phyloP scores from a whole-genome alignment of 2,113 vertebrate genomes.

The Cisticola juncidis region DNA sequence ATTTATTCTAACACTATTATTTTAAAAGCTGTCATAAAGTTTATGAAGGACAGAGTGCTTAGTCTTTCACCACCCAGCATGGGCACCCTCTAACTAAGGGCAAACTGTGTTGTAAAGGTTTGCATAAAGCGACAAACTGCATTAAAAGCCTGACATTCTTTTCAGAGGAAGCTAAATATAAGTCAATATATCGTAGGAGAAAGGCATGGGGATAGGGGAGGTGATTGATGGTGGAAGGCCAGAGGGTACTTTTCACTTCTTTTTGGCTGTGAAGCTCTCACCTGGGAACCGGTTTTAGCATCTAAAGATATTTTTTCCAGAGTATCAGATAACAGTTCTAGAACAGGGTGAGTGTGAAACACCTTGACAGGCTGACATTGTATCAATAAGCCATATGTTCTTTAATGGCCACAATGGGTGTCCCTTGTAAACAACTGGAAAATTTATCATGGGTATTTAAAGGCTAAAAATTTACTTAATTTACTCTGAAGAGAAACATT shows the following conservation, averaged over 20 bases:
- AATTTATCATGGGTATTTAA: not conserved
- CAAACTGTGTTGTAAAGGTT: not conserved
- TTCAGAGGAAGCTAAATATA: not conserved
- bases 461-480: conserved; percentile 18
- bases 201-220: not conserved
- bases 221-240: not conserved
- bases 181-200: not conserved
- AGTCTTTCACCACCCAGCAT: not conserved
- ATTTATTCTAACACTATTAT: not conserved
- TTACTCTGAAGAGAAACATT: not conserved
- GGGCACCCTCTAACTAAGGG: not conserved
- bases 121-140: not conserved
- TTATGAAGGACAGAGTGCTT: not conserved
- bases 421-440: not conserved
- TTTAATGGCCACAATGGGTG: conserved; percentile 13
- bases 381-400: conserved; percentile 15
- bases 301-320: not conserved
- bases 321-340: not conserved
- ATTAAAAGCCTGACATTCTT: not conserved
- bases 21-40: not conserved
- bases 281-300: not conserved
- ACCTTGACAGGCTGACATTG: not conserved
- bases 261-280: not conserved
- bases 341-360: not conserved
- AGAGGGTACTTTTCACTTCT: not conserved